Conservation (phyloP, 2,797 vertebrate genomes). For the Eidolon dupreanum region DNA sequence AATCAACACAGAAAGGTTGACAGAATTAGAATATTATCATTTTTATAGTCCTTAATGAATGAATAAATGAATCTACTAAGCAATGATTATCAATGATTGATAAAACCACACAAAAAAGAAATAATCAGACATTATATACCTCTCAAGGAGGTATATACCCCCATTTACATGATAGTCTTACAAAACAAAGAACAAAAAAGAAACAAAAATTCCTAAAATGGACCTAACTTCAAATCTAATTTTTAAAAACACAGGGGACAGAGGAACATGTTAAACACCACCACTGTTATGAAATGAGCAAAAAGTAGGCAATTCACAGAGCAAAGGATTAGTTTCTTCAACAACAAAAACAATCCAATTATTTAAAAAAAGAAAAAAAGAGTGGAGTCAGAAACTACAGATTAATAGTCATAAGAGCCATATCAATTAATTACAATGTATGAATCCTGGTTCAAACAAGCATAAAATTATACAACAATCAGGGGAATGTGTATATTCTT, state of each 20-base stretch:
- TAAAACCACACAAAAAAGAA: not conserved
- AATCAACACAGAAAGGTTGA: not conserved
- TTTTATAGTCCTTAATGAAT: not conserved
- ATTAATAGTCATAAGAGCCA: not conserved
- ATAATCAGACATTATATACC: not conserved
- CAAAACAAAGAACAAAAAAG: not conserved
- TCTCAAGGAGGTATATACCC: not conserved
- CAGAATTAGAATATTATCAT: not conserved
- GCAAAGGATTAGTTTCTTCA: not conserved
- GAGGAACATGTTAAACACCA: not conserved
- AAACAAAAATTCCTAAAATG: not conserved
- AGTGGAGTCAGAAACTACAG: not conserved
- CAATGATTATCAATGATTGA: not conserved
- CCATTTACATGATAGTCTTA: not conserved
- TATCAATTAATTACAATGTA: not conserved
- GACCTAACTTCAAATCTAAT: not conserved
- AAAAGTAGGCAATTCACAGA: not conserved
- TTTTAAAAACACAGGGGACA: not conserved
- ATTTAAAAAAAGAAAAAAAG: not conserved
- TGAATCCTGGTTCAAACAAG: not conserved
- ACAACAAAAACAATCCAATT: not conserved
- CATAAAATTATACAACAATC: not conserved
- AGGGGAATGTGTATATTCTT: not conserved
- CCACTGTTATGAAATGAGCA: not conserved
- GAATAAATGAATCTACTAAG: not conserved